Evolutionary conservation across 2,113 vertebrate species (phyloP), one percentile per base, ranked within the genome.

Genomic region (Pipra filicauda): DNA sequence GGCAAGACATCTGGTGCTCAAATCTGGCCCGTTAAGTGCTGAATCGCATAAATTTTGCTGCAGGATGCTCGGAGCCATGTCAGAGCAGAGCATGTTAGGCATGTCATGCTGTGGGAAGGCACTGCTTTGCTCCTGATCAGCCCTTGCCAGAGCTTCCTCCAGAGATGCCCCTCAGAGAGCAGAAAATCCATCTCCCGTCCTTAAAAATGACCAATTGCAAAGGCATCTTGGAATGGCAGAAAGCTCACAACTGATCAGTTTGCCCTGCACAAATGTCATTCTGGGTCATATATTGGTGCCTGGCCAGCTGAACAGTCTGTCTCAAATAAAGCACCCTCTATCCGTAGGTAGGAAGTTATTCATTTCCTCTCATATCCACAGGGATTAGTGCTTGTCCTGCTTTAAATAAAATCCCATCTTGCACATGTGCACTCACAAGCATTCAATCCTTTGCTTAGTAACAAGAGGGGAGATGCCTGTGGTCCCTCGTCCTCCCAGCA

Each of bases 381-480:
- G 76, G 80, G 94, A 95, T 95, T 95, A 93, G 57, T 84, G 89
- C 65, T 88, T 59, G 91, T 74, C 85, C 85, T 89, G 94, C 86
- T 92, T 84, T 91, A 55, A 92, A 95, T 84, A 78, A 97, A 95
- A 87, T 67, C 91, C 57, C 52, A 31, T 93, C 39, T 65, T 71
- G 77, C 70, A 43, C 69, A 64, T 64, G 39, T 71, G 43, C 3
- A 4, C 6, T 3, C 77, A 35, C 33, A 71, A 35, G 55, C 27
- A 85, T 8, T 59, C 72, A 67, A 5, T 77, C 52, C 65, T 81
- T 74, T 78, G 85, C 86, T 65, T 37, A 8, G 59, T 59, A 92
- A 84, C 2, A 9, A 73, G 51, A 37, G 0, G 0, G 23, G 48
- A 3, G 1, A 17, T 64, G 76, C 48, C 33, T 72, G 61, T 74